phyloP scores from a whole-genome alignment of 2,113 vertebrate genomes.

The Tachysurus vachellii region DNA sequence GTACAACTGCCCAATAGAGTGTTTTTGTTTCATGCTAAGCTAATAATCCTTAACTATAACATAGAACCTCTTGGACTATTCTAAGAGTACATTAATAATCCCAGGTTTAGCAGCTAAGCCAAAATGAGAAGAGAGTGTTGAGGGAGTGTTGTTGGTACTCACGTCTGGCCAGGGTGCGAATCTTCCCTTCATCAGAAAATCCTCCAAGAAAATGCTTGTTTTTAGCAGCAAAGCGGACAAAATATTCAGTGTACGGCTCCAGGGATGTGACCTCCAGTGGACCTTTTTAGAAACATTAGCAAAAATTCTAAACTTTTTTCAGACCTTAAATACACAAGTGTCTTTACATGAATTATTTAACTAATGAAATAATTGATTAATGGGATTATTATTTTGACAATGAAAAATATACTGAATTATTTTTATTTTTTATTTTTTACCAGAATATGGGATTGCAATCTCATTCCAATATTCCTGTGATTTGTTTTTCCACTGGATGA shows the following conservation, averaged over 20 bases:
- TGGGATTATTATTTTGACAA: neutral
- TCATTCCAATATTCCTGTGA: slow-evolving; percentile 36
- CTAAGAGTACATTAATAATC: neutral
- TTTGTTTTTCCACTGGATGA: slow-evolving; percentile 47
- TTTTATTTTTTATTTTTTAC: slow-evolving; percentile 8
- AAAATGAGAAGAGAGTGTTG: neutral
- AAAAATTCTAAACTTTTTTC: neutral
- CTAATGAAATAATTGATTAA: neutral
- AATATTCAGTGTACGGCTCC: slow-evolving; percentile 66
- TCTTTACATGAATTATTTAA: neutral
- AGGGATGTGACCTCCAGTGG: slow-evolving; percentile 55
- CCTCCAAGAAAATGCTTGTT: slow-evolving; percentile 66
- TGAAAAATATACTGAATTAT: too few species aligned
- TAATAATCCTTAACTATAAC: neutral
- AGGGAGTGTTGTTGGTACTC: slow-evolving; percentile 46
- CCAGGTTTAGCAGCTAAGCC: neutral
- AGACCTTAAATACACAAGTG: neutral
- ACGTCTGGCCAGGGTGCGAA: slow-evolving; percentile 66
- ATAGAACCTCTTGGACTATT: neutral
- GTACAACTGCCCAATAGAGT: neutral
- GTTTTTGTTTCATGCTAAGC: neutral
- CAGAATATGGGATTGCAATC: neutral
- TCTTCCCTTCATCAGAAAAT: slow-evolving; percentile 57
- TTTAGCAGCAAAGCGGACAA: slow-evolving; percentile 64
- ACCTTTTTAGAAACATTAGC: slow-evolving; percentile 45